These are phyloP conservation scores for Lithophane semibrunnea DNA, from an alignment of 2,888 invertebrate species.

Conservation along the genomic window DNA sequence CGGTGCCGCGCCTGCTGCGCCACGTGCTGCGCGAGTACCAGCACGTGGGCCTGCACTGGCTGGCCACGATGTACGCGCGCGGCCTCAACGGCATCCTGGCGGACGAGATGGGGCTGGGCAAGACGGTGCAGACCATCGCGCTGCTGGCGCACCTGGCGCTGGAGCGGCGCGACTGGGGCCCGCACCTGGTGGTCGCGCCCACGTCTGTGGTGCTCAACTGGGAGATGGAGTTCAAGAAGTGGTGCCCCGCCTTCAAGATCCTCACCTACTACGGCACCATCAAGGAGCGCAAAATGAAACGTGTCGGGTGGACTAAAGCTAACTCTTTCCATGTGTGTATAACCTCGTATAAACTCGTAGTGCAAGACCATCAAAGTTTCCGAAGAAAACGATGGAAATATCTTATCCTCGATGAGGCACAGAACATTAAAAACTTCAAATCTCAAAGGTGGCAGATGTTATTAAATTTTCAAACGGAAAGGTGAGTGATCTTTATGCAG, in stretches of 20 bases:
- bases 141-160: slow-evolving; percentile 98
- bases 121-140: slow-evolving; percentile 99
- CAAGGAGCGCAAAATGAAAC: slow-evolving; percentile 97
- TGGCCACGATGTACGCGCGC: slow-evolving; percentile 98
- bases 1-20: slow-evolving; percentile 97
- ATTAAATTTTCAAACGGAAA: slow-evolving; percentile 97
- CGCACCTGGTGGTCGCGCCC: slow-evolving; percentile 99
- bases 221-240: slow-evolving; percentile 99
- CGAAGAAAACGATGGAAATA: slow-evolving; percentile 99
- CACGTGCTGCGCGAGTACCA: slow-evolving; percentile 98
- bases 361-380: slow-evolving; percentile 99
- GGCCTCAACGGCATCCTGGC: slow-evolving; percentile 98
- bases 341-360: slow-evolving; percentile 99
- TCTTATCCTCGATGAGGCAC: slow-evolving; percentile 99
- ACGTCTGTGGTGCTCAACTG: slow-evolving; percentile 99
- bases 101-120: slow-evolving; percentile 99
- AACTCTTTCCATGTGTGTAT: slow-evolving; percentile 99
- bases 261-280: slow-evolving; percentile 99
- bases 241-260: slow-evolving; percentile 99
- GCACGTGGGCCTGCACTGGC: slow-evolving; percentile 99
- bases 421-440: slow-evolving; percentile 99
- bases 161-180: slow-evolving; percentile 98
- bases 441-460: slow-evolving; percentile 99
- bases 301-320: slow-evolving; percentile 99
- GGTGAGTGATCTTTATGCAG: slow-evolving; percentile 87